These are phyloP conservation scores for Lerema accius DNA, from an alignment of 1,140 invertebrate genomes.

Conservation along the genomic window DNA sequence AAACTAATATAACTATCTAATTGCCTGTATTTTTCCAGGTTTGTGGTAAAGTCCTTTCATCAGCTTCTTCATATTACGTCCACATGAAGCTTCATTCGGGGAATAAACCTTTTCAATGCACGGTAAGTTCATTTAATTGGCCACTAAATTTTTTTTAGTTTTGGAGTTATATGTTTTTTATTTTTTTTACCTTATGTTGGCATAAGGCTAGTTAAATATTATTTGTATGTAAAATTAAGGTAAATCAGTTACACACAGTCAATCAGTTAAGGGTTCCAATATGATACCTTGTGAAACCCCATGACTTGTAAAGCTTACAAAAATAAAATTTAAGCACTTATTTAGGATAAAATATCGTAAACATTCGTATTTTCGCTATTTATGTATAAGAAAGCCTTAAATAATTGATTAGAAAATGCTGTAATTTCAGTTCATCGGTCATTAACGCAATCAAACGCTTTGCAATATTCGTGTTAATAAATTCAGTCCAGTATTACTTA, in stretches of 20 bases:
- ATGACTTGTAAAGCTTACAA: too few relatives aligned
- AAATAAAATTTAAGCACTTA: too few relatives aligned
- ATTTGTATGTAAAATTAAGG: neutral
- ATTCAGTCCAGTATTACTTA: neutral
- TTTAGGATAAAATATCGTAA: too few relatives aligned
- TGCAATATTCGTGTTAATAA: neutral
- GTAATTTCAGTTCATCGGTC: neutral
- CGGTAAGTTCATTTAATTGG: slow-evolving; percentile 77
- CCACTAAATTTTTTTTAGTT: neutral
- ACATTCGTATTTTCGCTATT: too few relatives aligned
- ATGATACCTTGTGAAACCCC: neutral
- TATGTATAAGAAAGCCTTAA: too few relatives aligned
- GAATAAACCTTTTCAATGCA: slow-evolving; percentile 90
- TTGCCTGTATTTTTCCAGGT: slow-evolving; percentile 68
- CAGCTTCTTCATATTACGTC: slow-evolving; percentile 90
- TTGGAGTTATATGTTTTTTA: neutral
- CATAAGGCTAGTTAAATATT: neutral
- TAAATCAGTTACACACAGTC: too few relatives aligned
- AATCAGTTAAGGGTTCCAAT: neutral
- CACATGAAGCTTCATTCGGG: slow-evolving; percentile 91
- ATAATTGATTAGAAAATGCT: neutral
- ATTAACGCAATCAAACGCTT: neutral
- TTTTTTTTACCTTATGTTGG: neutral
- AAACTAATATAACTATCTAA: slow-evolving; percentile 3
- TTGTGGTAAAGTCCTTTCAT: slow-evolving; percentile 89